These are phyloP conservation scores for Chaenocephalus aceratus DNA, from an alignment of 2,113 vertebrate species.

Conservation along the genomic window DNA sequence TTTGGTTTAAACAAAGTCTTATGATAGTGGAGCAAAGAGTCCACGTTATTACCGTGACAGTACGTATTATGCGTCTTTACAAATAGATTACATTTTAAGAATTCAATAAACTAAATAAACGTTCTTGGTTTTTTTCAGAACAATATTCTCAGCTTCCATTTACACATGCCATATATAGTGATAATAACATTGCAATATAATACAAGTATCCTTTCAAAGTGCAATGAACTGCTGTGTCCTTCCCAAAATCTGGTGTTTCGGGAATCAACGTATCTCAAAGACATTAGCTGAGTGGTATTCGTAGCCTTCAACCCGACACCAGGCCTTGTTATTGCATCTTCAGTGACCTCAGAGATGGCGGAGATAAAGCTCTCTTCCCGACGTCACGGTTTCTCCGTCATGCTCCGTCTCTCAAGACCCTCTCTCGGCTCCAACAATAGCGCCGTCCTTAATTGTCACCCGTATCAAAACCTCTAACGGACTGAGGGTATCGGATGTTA, in stretches of 20 bases:
- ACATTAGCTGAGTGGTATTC: neutral
- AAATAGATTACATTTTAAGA: neutral
- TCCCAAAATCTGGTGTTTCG: neutral
- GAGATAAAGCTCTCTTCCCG: conserved; percentile 59
- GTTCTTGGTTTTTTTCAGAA: too few relatives aligned
- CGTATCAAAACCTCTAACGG: conserved; percentile 54
- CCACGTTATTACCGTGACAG: too few relatives aligned
- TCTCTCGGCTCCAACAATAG: conserved; percentile 53
- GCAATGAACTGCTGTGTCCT: too few relatives aligned
- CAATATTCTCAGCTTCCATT: too few relatives aligned
- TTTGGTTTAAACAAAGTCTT: too few relatives aligned
- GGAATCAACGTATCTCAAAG: neutral
- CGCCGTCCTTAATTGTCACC: conserved; percentile 62
- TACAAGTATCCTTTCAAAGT: too few relatives aligned
- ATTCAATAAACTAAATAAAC: too few relatives aligned
- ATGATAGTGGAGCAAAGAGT: too few relatives aligned
- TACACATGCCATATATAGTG: too few relatives aligned
- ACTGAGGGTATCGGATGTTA: conserved; percentile 68
- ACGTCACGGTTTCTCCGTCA: conserved; percentile 28
- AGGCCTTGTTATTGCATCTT: conserved; percentile 22
- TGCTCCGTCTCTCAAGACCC: conserved; percentile 33
- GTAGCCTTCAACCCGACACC: neutral
- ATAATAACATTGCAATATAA: too few relatives aligned
- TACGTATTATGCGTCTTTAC: neutral
- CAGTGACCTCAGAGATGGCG: conserved; percentile 62